Conservation (phyloP, 2,113 vertebrate species). For the Mormyrus iriodes region DNA sequence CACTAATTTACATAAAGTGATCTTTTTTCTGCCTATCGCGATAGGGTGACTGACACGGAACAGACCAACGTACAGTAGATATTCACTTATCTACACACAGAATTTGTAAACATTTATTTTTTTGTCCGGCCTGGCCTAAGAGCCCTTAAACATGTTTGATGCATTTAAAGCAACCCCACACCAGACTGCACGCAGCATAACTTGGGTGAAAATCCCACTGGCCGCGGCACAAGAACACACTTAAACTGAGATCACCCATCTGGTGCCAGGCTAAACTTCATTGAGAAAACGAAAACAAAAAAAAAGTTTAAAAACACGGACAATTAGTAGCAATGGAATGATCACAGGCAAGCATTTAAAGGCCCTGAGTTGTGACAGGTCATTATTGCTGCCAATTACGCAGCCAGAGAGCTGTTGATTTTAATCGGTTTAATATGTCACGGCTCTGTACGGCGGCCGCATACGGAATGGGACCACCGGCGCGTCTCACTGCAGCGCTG, state of each 20-base stretch:
- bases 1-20: background rate
- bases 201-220: background rate
- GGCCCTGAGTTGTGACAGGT: background rate
- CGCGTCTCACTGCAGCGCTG: background rate
- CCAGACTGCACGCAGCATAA: background rate
- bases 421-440: background rate
- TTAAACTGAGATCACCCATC: background rate
- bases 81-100: background rate
- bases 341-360: background rate
- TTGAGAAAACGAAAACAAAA: background rate
- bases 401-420: background rate
- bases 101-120: background rate
- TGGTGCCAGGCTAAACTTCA: background rate
- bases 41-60: slow-evolving; percentile 1
- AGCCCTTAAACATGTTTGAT: background rate
- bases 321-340: background rate
- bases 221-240: background rate
- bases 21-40: background rate
- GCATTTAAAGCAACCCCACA: background rate
- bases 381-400: background rate
- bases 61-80: background rate
- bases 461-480: background rate
- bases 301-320: background rate
- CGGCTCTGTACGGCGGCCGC: background rate
- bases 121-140: background rate